Percentiles rank a stretch among this genome's conserved stretches.
Conservation (phyloP, 1,140 invertebrate species). For the Lithobius niger region DNA sequence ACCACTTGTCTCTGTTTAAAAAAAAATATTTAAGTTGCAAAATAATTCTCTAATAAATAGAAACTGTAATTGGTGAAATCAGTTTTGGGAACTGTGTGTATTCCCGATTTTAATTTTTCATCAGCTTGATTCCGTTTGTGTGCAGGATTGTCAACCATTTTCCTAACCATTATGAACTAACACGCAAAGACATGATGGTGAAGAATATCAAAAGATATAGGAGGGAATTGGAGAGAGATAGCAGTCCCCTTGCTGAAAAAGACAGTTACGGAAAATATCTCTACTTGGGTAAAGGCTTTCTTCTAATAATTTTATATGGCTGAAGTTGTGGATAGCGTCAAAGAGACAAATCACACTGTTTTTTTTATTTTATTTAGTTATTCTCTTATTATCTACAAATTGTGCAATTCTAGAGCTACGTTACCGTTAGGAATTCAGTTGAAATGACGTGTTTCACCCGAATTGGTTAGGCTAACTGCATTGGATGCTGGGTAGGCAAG, state of each 20-base stretch:
- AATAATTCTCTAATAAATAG: not conserved
- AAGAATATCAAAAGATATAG: slow-evolving; percentile 92
- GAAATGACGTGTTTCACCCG: too few relatives aligned
- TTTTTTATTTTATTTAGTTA: too few relatives aligned
- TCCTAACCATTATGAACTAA: slow-evolving; percentile 88
- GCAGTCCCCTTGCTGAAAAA: slow-evolving; percentile 67
- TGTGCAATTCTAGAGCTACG: too few relatives aligned
- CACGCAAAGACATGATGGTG: slow-evolving; percentile 83
- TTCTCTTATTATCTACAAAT: too few relatives aligned
- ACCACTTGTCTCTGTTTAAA: slow-evolving; percentile 3
- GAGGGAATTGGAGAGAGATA: slow-evolving; percentile 79
- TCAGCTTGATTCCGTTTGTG: slow-evolving; percentile 13
- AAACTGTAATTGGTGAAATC: slow-evolving; percentile 1
- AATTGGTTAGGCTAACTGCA: too few relatives aligned
- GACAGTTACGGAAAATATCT: slow-evolving; percentile 41
- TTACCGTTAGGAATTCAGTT: too few relatives aligned
- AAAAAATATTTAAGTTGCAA: slow-evolving; percentile 7
- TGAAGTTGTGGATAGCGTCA: too few relatives aligned
- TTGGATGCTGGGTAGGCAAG: too few relatives aligned
- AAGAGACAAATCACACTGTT: too few relatives aligned
- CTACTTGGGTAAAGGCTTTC: slow-evolving; percentile 7
- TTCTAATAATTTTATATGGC: too few relatives aligned
- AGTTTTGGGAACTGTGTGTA: slow-evolving; percentile 14
- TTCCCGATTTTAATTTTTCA: slow-evolving; percentile 14
- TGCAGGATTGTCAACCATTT: slow-evolving; percentile 78